These are phyloP conservation scores for Pungitius pungitius DNA, from an alignment of 2,113 vertebrate genomes.

Conservation along the genomic window DNA sequence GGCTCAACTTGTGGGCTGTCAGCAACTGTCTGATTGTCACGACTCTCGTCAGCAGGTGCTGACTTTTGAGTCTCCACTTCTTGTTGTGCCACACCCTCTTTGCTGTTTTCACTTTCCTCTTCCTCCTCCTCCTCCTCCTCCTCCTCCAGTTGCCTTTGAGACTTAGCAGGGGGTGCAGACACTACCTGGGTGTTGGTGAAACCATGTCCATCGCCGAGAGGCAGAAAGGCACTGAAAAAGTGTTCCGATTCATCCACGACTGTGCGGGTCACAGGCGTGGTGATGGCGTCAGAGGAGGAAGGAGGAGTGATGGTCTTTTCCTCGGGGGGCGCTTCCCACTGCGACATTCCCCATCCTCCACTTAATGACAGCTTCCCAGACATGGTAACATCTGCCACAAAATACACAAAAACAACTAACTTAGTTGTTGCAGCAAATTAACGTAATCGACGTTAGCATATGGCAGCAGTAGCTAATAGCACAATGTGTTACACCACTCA, in stretches of 20 bases:
- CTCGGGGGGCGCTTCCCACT: slow-evolving; percentile 88
- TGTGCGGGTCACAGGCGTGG: slow-evolving; percentile 93
- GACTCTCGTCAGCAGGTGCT: slow-evolving; percentile 37
- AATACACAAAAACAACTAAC: slow-evolving; percentile 2
- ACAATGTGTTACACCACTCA: slow-evolving; percentile 57
- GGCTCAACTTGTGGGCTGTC: slow-evolving; percentile 46
- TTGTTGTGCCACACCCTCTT: slow-evolving; percentile 32
- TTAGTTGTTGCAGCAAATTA: not conserved
- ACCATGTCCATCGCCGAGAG: slow-evolving; percentile 81
- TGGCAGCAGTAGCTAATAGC: not conserved
- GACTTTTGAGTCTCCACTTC: slow-evolving; percentile 44
- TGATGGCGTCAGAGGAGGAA: slow-evolving; percentile 90
- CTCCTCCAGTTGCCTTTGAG: slow-evolving; percentile 83
- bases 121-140: slow-evolving; percentile 86
- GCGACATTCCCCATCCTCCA: slow-evolving; percentile 92
- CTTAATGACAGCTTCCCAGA: slow-evolving; percentile 83
- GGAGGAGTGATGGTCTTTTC: slow-evolving; percentile 75
- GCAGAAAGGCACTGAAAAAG: slow-evolving; percentile 97
- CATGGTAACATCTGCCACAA: slow-evolving; percentile 66
- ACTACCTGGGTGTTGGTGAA: slow-evolving; percentile 86
- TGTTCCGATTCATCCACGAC: slow-evolving; percentile 95
- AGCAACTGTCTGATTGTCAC: slow-evolving; percentile 49
- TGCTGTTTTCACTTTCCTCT: slow-evolving; percentile 77
- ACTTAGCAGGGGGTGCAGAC: slow-evolving; percentile 92
- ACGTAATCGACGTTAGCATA: not conserved